A percentile compares a stretch with the other conserved stretches of the same genome.
These are phyloP conservation scores for Brachynemurus nebulosus DNA, from an alignment of 2,888 invertebrate genomes.

Conservation along the genomic window DNA sequence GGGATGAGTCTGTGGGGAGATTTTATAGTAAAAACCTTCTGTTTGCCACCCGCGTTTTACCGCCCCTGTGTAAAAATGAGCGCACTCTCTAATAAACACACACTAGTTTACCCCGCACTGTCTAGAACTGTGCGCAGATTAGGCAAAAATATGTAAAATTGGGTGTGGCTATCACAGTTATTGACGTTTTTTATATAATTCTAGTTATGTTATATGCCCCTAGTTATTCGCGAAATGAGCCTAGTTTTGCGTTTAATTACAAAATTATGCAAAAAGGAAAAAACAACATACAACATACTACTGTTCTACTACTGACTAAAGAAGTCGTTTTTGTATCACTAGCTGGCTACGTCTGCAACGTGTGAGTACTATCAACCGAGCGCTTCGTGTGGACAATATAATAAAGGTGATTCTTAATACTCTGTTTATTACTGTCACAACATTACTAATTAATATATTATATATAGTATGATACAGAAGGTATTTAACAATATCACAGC, in stretches of 20 bases:
- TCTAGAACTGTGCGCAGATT: conserved; percentile 10
- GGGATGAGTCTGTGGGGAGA: not conserved
- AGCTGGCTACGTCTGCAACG: too few species aligned
- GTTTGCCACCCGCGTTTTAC: not conserved
- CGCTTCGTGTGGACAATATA: too few species aligned
- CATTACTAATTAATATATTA: too few species aligned
- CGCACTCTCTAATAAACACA: conserved; percentile 11
- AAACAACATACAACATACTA: not conserved
- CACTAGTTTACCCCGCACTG: conserved; percentile 2
- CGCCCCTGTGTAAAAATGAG: conserved; percentile 9
- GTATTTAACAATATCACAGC: too few species aligned
- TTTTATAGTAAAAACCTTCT: not conserved
- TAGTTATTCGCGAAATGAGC: conserved; percentile 7
- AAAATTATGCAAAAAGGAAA: conserved; percentile 10
- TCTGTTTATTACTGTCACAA: too few species aligned
- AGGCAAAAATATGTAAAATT: conserved; percentile 12
- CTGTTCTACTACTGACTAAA: not conserved
- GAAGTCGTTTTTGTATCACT: not conserved
- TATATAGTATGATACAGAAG: too few species aligned
- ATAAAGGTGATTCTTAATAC: too few species aligned
- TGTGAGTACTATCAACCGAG: too few species aligned
- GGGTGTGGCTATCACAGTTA: conserved; percentile 11
- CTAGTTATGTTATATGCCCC: not conserved
- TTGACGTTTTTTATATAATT: conserved; percentile 12
- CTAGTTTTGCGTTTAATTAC: conserved; percentile 12